Percentiles rank a stretch among this genome's conserved stretches.
Evolutionary conservation across 2,888 invertebrate species (phyloP).

Genomic region (Hirudinaria manillensis): DNA sequence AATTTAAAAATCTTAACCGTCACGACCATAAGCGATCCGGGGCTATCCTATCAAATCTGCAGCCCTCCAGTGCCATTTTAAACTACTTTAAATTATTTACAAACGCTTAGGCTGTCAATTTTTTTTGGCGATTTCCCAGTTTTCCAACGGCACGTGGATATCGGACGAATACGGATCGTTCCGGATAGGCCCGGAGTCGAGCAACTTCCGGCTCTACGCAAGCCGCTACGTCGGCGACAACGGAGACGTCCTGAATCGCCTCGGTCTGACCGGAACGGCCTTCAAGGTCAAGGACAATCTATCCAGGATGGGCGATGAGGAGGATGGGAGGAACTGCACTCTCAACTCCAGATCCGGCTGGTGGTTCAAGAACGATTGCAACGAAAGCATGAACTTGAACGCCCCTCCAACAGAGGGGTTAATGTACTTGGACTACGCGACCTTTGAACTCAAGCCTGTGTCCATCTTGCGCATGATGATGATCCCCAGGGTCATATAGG

Average conservation of each 20-base stretch:
- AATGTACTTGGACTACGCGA: neutral
- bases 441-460: neutral
- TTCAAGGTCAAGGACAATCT: slow-evolving; percentile 1
- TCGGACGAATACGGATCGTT: slow-evolving; percentile 29
- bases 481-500: neutral
- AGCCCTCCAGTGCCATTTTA: too few relatives aligned
- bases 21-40: too few relatives aligned
- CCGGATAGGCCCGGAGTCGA: slow-evolving; percentile 1
- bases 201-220: slow-evolving; percentile 8
- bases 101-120: too few relatives aligned
- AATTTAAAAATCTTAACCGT: too few relatives aligned
- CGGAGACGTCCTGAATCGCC: slow-evolving; percentile 7
- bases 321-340: neutral
- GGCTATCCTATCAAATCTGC: too few relatives aligned
- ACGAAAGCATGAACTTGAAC: neutral
- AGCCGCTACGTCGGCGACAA: slow-evolving; percentile 25
- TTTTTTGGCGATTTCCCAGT: too few relatives aligned
- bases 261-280: neutral
- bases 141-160: neutral
- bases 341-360: neutral
- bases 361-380: neutral
- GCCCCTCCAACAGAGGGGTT: neutral
- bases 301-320: neutral
- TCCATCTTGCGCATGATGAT: neutral
- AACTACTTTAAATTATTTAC: too few relatives aligned